These are phyloP conservation scores for Dusona sp. DNA, from an alignment of 2,888 invertebrate genomes.

Conservation along the genomic window DNA sequence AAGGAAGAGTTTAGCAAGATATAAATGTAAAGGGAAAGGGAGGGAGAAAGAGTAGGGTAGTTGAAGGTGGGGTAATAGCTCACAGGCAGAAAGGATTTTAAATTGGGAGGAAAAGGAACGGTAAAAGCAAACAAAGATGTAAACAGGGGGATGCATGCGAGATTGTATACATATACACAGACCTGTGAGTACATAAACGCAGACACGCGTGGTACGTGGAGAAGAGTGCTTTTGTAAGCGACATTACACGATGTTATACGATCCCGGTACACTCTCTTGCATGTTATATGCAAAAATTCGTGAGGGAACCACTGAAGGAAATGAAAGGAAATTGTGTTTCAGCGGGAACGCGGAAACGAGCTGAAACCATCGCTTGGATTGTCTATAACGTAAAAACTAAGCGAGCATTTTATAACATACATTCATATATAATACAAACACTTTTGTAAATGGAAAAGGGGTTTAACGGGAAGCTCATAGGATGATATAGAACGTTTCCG, in stretches of 20 bases:
- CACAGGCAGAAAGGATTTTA: conserved; percentile 47
- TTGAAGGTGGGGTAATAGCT: conserved; percentile 32
- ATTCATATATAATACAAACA: not conserved
- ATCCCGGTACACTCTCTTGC: conserved; percentile 5
- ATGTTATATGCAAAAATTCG: conserved; percentile 43
- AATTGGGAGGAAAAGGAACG: conserved; percentile 54
- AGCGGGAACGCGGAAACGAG: conserved; percentile 9
- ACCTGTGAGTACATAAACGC: not conserved
- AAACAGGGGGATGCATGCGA: conserved; percentile 42
- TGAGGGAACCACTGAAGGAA: conserved; percentile 40
- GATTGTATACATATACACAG: not conserved
- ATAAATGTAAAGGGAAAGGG: not conserved
- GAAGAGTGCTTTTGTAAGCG: conserved; percentile 16
- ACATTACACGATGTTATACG: conserved; percentile 23
- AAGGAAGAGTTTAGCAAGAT: not conserved
- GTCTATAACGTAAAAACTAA: not conserved
- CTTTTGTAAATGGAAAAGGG: not conserved
- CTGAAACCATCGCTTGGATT: conserved; percentile 12
- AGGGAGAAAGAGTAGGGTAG: not conserved
- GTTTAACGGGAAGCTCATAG: conserved; percentile 8
- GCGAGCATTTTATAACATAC: not conserved
- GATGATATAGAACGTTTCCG: conserved; percentile 22
- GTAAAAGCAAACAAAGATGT: conserved; percentile 36
- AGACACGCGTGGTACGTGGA: not conserved
- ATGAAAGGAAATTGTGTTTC: conserved; percentile 60